Evolutionary conservation across 2,113 vertebrate genomes (phyloP), one percentile per base, ranked within the genome.

Genomic region (Sphyrna mokarran): DNA sequence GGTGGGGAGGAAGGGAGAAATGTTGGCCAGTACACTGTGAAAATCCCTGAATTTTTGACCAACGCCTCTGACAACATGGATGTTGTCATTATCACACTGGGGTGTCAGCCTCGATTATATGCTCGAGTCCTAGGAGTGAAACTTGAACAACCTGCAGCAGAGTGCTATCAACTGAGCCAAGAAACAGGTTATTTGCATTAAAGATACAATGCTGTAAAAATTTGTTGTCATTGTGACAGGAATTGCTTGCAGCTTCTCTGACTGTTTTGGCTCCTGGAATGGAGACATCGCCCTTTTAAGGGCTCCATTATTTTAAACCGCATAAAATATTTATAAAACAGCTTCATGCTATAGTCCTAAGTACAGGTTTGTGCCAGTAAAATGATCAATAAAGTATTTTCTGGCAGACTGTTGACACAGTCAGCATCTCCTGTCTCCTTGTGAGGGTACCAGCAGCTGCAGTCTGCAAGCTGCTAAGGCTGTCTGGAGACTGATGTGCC

Each of bases 361-460:
- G 94, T 95, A 93, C 89, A 93, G 89, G 33, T 66, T 93, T 93
- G 89, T 68, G 89, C 94, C 69, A 72, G 94, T 43, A 72, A 70
- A 95, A 72, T 29, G 69, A 95, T 95, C 94, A 61, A 95, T 95
- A 95, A 72, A 48, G 94, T 72, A 48, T 95, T 70, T 95, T 70
- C 40, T 72, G 94, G 94, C 94, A 95, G 94, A 76, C 94, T 54
- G 94, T 72, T 95, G 94, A 95, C 94, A 95, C 68, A 72, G 68
- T 94, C 93, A 94, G 94, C 94, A 72, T 95, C 94, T 95, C 94
- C 63, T 69, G 69, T 95, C 94, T 95, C 94, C 94, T 72, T 29
- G 69, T 95, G 68, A 95, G 69, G 94, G 94, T 72, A 43, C 69
- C 40, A 54, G 26, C 40, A 43, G 69, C 94, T 48, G 68, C 43